Evolutionary conservation across 2,797 vertebrate genomes (phyloP).

Genomic region (Epinephelus awoara): DNA sequence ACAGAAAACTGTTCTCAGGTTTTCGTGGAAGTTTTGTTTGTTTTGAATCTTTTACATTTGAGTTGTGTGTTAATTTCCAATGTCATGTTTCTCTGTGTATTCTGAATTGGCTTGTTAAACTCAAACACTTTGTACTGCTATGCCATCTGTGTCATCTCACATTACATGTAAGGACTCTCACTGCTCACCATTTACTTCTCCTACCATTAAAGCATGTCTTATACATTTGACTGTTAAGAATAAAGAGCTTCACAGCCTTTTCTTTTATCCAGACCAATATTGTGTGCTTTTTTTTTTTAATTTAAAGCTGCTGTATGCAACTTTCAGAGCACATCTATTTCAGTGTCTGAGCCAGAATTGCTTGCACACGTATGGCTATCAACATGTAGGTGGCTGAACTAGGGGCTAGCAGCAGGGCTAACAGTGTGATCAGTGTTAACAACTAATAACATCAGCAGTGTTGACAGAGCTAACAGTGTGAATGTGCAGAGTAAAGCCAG

Average conservation of each 20-base stretch:
- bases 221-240: slow-evolving; percentile 1
- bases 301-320: no score
- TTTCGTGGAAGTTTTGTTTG: not conserved
- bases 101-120: not conserved
- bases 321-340: no score
- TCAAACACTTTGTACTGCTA: not conserved
- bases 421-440: no score
- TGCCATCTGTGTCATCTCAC: slow-evolving; percentile 23
- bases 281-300: not conserved
- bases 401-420: no score
- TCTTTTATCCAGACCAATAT: not conserved
- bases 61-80: not conserved
- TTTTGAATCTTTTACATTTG: not conserved
- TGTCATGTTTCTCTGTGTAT: not conserved
- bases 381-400: no score
- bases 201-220: not conserved
- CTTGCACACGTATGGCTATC: no score
- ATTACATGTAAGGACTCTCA: not conserved
- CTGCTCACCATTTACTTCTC: not conserved
- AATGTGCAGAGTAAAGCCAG: no score
- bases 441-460: no score
- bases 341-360: no score
- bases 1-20: not conserved
- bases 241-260: slow-evolving; percentile 5
- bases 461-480: no score